Base-by-base conservation (phyloP, 2,113 vertebrate genomes). In the Peromyscus californicus region DNA sequence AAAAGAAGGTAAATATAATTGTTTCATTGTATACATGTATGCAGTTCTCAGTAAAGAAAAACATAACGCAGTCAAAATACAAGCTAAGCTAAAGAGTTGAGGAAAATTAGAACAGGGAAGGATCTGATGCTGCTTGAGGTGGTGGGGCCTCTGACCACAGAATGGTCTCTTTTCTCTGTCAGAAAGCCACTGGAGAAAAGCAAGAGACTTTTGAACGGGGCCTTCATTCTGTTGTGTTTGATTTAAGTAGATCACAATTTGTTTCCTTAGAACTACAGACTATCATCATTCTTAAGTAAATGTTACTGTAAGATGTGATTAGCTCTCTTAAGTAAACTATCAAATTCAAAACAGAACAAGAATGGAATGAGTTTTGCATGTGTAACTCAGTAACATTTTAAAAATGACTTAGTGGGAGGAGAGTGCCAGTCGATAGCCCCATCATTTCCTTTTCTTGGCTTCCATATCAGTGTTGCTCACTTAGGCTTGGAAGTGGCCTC, bases 361-460 rank as follows among this genome's bases (percentile, higher is more conserved):
- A 29, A 59, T 3, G 22, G 17, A 78, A 8, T 82, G 67, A 72
- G 79, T 84, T 96, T 54, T 94, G 29, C 75, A 9, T 45, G 12
- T 93, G 26, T 45, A 42, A 94, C 67, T 48, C 57, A 74, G 69
- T 91, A 67, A 61, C 26, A 91, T 87, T 95, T 90, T 75, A 67
- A 96, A 82, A n/a, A 16, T 79, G 59, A 80, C 86, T 97, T 94
- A 91, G 90, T 90, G 48, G 84, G 75, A 94, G 19, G 29, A 87
- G 51, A 97, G 17, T 7, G 36, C 7, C 69, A 74, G 21, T 63
- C 15, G n/a, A 31, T 36, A 26, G n/a, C 54, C 16, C 59, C 48
- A 86, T 36, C 29, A 9, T 67, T 91, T 84, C 51, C 48, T 88
- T 61, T 91, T 70, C 75, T 57, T 57, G 36, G 13, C 10, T 84